A percentile compares a stretch with the other conserved stretches of the same genome.
Conservation (phyloP, 2,797 vertebrate species). For the Aselliscus stoliczkanus region DNA sequence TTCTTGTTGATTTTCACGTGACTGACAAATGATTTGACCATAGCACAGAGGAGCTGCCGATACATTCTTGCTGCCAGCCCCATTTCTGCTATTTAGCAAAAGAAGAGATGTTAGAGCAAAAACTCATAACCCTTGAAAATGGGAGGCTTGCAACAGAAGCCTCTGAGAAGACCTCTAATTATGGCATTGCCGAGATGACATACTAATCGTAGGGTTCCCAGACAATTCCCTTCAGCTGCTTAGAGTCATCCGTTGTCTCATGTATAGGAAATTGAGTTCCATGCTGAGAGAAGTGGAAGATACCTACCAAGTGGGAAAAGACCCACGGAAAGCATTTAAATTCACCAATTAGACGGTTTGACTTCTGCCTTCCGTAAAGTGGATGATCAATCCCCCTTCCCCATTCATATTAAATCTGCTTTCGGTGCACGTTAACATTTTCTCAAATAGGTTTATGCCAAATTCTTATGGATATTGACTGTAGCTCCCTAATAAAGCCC, state of each 20-base stretch:
- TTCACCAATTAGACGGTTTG: neutral
- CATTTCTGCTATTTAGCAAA: slow-evolving; percentile 6
- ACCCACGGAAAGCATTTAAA: neutral
- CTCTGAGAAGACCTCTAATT: neutral
- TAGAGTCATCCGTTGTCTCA: neutral
- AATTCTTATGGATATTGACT: slow-evolving; percentile 46
- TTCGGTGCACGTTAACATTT: slow-evolving; percentile 17
- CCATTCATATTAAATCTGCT: slow-evolving; percentile 10
- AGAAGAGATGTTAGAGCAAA: slow-evolving; percentile 20
- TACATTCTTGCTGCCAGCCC: neutral
- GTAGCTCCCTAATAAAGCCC: slow-evolving; percentile 44
- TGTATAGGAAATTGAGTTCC: neutral
- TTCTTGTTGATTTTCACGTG: slow-evolving; percentile 58
- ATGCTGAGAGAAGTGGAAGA: neutral
- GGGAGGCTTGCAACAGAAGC: neutral
- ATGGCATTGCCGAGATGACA: neutral
- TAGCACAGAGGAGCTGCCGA: neutral
- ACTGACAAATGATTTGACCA: slow-evolving; percentile 50
- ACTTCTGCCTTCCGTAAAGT: neutral
- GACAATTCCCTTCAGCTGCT: neutral
- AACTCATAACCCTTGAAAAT: neutral
- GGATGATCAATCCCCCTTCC: neutral
- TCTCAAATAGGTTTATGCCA: slow-evolving; percentile 41
- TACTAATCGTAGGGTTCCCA: neutral
- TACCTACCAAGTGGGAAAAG: neutral